phyloP scores from a whole-genome alignment of 2,113 vertebrate genomes.

The Romanogobio albipinnatus region DNA sequence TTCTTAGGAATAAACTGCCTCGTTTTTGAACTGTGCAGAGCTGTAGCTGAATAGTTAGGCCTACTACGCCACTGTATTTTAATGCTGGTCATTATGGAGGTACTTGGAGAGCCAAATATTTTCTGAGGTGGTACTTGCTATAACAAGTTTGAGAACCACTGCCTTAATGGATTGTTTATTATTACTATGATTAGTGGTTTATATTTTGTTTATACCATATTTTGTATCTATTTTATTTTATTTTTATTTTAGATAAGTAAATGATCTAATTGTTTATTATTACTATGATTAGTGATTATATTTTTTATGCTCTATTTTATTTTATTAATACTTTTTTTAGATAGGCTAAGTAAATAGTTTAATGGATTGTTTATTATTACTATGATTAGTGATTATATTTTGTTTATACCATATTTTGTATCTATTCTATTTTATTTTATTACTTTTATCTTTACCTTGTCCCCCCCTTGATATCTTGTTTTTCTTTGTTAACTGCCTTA shows the following conservation, averaged over 20 bases:
- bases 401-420: background rate
- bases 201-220: background rate
- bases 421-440: background rate
- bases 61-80: too few relatives aligned
- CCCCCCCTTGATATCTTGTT: slow-evolving; percentile 50
- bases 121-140: too few relatives aligned
- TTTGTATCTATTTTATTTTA: background rate
- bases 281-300: background rate
- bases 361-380: background rate
- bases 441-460: slow-evolving; percentile 47
- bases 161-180: background rate
- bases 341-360: background rate
- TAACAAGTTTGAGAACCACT: too few relatives aligned
- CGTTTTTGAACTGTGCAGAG: too few relatives aligned
- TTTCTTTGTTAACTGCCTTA: slow-evolving; percentile 3
- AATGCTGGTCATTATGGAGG: too few relatives aligned
- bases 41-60: too few relatives aligned
- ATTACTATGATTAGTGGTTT: background rate
- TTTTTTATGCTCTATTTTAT: background rate
- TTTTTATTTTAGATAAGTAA: background rate
- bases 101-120: too few relatives aligned
- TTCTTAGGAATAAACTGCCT: too few relatives aligned
- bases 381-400: background rate
- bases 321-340: background rate
- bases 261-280: background rate